Evolutionary conservation across 1,140 invertebrate species (phyloP).

Genomic region (Drosophila funebris): DNA sequence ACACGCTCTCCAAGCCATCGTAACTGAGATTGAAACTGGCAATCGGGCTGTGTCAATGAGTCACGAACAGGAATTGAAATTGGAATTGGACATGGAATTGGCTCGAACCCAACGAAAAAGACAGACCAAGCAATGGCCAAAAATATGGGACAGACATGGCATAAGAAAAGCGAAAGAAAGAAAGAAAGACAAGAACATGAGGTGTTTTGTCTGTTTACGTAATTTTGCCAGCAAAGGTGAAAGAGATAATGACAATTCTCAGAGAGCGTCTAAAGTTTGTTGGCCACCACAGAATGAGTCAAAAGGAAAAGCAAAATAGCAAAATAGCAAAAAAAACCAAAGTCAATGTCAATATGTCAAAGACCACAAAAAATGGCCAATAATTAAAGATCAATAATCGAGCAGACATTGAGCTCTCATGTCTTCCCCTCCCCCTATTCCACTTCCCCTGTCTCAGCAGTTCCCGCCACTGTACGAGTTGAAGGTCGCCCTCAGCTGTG

Average conservation of each 20-base stretch:
- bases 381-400: slow-evolving; percentile 73
- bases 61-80: slow-evolving; percentile 72
- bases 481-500: not conserved
- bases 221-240: slow-evolving; percentile 9
- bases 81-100: slow-evolving; percentile 52
- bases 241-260: slow-evolving; percentile 22
- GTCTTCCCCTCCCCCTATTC: not conserved
- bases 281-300: slow-evolving; percentile 28
- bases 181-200: not conserved
- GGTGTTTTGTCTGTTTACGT: slow-evolving; percentile 17
- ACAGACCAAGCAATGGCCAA: slow-evolving; percentile 40
- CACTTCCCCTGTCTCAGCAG: not conserved
- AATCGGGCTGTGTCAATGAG: slow-evolving; percentile 47
- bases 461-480: not conserved
- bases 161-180: not conserved
- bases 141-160: not conserved
- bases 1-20: not conserved
- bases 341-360: slow-evolving; percentile 51
- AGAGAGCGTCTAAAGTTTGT: slow-evolving; percentile 39
- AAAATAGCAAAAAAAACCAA: slow-evolving; percentile 35
- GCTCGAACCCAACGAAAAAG: not conserved
- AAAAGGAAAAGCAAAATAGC: too few relatives aligned
- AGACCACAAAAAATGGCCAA: slow-evolving; percentile 8
- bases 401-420: not conserved
- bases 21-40: slow-evolving; percentile 16